Evolutionary conservation across 2,888 invertebrate genomes (phyloP), one percentile per base, ranked within the genome.

Genomic region (Netelia fuscicornis): DNA sequence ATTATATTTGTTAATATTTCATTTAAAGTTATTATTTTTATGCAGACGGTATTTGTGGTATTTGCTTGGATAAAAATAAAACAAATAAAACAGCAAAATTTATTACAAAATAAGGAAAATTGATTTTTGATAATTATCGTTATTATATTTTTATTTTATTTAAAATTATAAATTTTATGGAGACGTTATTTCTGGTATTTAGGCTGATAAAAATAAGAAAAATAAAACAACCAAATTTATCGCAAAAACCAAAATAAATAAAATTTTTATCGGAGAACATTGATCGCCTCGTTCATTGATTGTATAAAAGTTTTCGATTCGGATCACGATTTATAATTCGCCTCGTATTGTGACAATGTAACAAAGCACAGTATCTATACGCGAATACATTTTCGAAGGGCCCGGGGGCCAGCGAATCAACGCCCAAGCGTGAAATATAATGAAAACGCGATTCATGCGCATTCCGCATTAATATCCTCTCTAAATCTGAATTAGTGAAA

Each of bases 391-490:
- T 3, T 1, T 17, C 6, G 17, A 8, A 56, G 1, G 11, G 23
- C 9, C 8, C 11, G 25, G 13, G 25, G 11, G 13, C 30, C n/a
- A 17, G n/a, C 3, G 23, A 30, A 25, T 68, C 20, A 30, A 30
- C 30, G 30, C 30, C 5, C 23, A 8, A 25, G 48, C 67, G 48
- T 25, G 48, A 48, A n/a, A 48, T 23, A n/a, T 23, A 30, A 48
- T 70, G 70, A 70, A 70, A 30, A 5, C 30, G 30, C 30, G 2
- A 30, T 30, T 70, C 70, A 54, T 54, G 62, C 11, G 25, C 23
- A 37, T 1, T 30, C 52, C 42, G 78, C 78, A 90, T 90, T 89
- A 90, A 90, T 90, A 17, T 17, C n/a, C n/a, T n/a, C n/a, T n/a
- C n/a, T n/a, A n/a, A n/a, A n/a, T n/a, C n/a, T n/a, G n/a, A n/a